These are phyloP conservation scores for Sandelia bainsii DNA, from an alignment of 2,797 vertebrate species.

Conservation along the genomic window DNA sequence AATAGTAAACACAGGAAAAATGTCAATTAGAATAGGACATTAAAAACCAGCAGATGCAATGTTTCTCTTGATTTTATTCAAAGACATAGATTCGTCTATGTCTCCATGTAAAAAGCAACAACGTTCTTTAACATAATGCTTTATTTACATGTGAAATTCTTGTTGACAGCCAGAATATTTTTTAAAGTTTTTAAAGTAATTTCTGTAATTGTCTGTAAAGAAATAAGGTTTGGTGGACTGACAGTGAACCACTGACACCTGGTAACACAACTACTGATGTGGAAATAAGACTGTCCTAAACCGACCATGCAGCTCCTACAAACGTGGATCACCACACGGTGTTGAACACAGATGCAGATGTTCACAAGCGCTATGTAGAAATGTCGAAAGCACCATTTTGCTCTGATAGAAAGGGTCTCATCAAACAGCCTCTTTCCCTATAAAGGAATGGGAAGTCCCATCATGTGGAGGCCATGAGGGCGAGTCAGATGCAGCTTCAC, in stretches of 20 bases:
- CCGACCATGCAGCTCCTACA: conserved; percentile 24
- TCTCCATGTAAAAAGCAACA: conserved; percentile 70
- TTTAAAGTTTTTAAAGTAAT: background rate
- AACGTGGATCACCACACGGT: conserved; percentile 50
- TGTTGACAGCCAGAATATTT: conserved; percentile 33
- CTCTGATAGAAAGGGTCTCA: conserved; percentile 74
- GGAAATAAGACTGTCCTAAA: conserved; percentile 25
- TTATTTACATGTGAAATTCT: conserved; percentile 64
- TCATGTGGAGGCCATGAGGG: conserved; percentile 54
- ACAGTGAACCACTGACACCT: conserved; percentile 39
- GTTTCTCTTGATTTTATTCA: conserved; percentile 76
- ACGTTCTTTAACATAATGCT: conserved; percentile 54
- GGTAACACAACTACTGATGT: conserved; percentile 31
- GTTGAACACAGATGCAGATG: conserved; percentile 56
- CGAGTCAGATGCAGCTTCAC: conserved; percentile 61
- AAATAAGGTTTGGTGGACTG: conserved; percentile 40
- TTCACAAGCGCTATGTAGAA: conserved; percentile 69
- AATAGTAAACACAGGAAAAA: background rate
- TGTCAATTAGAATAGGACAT: background rate
- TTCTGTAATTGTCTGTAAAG: conserved; percentile 29
- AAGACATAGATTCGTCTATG: conserved; percentile 56
- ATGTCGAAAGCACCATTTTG: conserved; percentile 77
- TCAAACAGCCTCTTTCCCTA: conserved; percentile 61
- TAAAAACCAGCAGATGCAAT: conserved; percentile 26
- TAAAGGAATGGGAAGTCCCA: conserved; percentile 70